phyloP scores from a whole-genome alignment of 64 coral and sea anemone genomes.

The Pocillopora damicornis region DNA sequence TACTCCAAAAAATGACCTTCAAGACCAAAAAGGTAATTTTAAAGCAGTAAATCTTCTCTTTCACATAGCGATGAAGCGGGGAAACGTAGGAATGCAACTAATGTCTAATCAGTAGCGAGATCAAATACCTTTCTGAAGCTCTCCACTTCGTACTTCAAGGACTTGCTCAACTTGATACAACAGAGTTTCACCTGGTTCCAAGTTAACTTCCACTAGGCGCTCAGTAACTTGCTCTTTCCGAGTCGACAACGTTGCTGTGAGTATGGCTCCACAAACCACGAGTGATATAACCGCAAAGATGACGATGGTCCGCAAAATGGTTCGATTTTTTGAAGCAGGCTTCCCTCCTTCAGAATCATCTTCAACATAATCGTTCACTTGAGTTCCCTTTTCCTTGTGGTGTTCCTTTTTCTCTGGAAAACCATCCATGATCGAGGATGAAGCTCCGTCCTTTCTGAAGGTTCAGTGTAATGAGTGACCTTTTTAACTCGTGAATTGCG shows the following conservation, averaged over 20 bases:
- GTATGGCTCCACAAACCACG: background rate
- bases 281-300: background rate
- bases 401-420: conserved; percentile 9
- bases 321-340: conserved; percentile 5
- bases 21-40: no score
- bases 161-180: conserved; percentile 38
- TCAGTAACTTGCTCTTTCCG: background rate
- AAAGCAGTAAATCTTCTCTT: no score
- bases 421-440: conserved; percentile 20
- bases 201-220: conserved; percentile 41
- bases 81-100: no score
- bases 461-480: background rate
- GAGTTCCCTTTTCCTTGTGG: conserved; percentile 6
- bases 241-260: conserved; percentile 13
- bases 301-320: background rate
- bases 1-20: no score
- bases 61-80: no score
- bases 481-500: background rate
- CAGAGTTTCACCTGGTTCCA: conserved; percentile 25
- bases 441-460: conserved; percentile 13
- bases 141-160: conserved; percentile 44
- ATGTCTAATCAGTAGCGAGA: background rate
- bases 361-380: conserved; percentile 5
- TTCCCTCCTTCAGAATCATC: conserved; percentile 11
- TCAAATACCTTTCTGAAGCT: conserved; percentile 41